Evolutionary conservation across 2,888 invertebrate genomes (phyloP).

Genomic region (Drosophila mulleri): DNA sequence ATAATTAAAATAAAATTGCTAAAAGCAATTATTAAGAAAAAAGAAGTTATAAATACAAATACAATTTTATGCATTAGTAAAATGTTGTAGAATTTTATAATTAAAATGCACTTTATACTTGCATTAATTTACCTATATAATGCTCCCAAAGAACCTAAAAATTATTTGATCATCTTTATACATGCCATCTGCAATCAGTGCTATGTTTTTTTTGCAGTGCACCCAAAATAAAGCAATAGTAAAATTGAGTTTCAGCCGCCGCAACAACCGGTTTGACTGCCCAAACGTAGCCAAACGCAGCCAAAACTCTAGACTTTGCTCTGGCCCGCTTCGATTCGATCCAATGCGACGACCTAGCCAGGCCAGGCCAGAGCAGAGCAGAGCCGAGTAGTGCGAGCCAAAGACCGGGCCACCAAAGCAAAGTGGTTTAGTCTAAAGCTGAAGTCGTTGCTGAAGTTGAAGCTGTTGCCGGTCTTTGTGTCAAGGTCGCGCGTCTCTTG

Average conservation of each 20-base stretch:
- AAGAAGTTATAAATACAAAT: too few species aligned
- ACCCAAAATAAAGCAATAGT: not conserved
- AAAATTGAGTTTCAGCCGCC: constrained; percentile 3
- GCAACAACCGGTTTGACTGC: constrained; percentile 27
- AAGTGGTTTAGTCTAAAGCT: constrained; percentile 25
- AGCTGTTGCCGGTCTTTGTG: constrained; percentile 78
- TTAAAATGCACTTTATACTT: too few species aligned
- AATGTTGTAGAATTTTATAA: too few species aligned
- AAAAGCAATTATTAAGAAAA: too few species aligned
- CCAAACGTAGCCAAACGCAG: constrained; percentile 10
- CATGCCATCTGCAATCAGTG: not conserved
- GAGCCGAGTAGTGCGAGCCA: not conserved
- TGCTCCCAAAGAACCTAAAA: too few species aligned
- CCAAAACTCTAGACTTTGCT: constrained; percentile 43
- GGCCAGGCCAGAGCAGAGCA: not conserved
- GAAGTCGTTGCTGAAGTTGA: not conserved
- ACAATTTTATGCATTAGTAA: too few species aligned
- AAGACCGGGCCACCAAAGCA: constrained; percentile 30
- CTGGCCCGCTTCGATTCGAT: constrained; percentile 7
- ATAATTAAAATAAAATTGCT: too few species aligned
- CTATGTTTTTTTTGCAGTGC: not conserved
- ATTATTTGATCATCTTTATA: not conserved
- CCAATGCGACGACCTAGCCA: constrained; percentile 9
- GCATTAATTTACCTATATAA: too few species aligned
- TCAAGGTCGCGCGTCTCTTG: constrained; percentile 75